Base-by-base conservation (phyloP, 2,113 vertebrate genomes). In the Chiloscyllium plagiosum region DNA sequence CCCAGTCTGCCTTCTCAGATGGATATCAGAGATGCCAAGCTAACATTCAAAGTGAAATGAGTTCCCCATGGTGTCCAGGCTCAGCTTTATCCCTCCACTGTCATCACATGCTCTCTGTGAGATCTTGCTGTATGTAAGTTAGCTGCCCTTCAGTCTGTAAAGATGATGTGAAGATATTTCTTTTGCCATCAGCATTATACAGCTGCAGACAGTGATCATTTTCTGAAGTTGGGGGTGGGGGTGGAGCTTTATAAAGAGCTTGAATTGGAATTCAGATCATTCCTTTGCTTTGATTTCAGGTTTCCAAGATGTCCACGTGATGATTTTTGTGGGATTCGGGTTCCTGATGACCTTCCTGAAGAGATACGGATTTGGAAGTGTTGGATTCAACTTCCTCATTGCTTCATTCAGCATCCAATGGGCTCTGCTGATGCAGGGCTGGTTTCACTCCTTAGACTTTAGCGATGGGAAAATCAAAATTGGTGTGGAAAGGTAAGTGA, bases 301-400 rank as follows among this genome's bases (percentile, higher is more conserved):
- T 96, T 99, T 99, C 97, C 98, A 99, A 97, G 99, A 99, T 0
- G 99, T 99, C 83, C 99, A 99, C 0, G 99, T 99, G 96, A 99
- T 99, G 99, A 98, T 99, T 96, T 99, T 99, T 96, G 98, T 99
- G 96, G 99, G 99, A 15, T 99, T 99, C 50, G 99, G 99, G 26
- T 99, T 99, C 97, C 98, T 99, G 96, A 99, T 99, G 99, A 99
- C 98, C 0, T 99, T 99, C 96, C 97, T 99, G 97, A 98, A 99
- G 96, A 98, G 98, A 86, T 99, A 99, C 0, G 99, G 99, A 96
- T 99, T 98, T 0, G 97, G 99, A 1, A 98, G 97, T 0, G 98
- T 99, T 19, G 99, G 98, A 86, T 99, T 99, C 97, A 99, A 98
- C 97, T 99, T 99, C 96, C 98, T 99, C 96, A 97, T 99, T 0